These are phyloP conservation scores for Papilio machaon DNA, from an alignment of 1,140 invertebrate species.

Conservation along the genomic window DNA sequence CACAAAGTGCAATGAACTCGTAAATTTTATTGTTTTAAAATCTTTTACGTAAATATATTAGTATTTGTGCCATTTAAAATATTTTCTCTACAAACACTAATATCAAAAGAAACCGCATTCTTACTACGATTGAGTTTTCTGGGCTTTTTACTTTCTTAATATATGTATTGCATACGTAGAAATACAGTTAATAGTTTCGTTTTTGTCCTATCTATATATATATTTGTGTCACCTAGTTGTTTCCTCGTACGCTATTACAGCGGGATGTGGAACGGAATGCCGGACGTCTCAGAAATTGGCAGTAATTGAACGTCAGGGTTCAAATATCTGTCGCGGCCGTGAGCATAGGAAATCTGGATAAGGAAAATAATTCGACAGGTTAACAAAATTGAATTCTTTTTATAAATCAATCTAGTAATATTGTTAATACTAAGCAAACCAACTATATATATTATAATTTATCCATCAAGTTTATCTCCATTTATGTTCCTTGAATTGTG, in stretches of 20 bases:
- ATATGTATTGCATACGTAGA: not conserved
- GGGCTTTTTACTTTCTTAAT: too few species aligned
- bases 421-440: too few species aligned
- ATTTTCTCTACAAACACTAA: not conserved
- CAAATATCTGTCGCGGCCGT: slow-evolving; percentile 8
- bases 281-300: slow-evolving; percentile 22
- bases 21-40: slow-evolving; percentile 7
- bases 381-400: not conserved
- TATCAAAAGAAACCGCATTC: too few species aligned
- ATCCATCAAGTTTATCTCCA: too few species aligned
- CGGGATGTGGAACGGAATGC: slow-evolving; percentile 23
- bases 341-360: not conserved
- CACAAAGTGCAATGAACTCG: slow-evolving; percentile 22
- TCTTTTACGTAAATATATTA: not conserved
- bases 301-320: slow-evolving; percentile 25
- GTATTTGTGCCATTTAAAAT: not conserved
- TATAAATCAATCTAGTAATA: not conserved
- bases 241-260: not conserved
- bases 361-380: not conserved
- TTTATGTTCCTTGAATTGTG: too few species aligned
- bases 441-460: too few species aligned
- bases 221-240: not conserved
- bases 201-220: not conserved
- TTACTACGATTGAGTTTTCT: not conserved
- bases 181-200: not conserved